Evolutionary conservation across 2,888 invertebrate species (phyloP).

Genomic region (Bedellia somnulentella): DNA sequence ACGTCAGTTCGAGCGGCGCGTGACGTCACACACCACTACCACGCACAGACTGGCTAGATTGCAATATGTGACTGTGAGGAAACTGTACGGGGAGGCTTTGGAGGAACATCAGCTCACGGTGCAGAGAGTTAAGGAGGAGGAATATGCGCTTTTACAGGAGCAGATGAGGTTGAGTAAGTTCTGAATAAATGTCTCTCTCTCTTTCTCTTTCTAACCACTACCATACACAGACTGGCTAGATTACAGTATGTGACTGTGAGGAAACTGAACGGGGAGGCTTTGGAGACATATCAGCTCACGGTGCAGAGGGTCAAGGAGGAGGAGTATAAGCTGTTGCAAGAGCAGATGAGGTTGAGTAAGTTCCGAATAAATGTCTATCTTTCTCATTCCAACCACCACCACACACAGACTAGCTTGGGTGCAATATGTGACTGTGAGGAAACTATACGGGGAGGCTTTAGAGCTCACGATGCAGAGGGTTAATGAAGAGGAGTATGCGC

Average conservation of each 20-base stretch:
- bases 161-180: conserved; percentile 58
- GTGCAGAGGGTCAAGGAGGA: conserved; percentile 52
- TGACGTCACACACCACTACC: too few species aligned
- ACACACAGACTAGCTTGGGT: too few species aligned
- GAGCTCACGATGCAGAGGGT: conserved; percentile 45
- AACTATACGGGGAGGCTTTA: conserved; percentile 48
- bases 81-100: conserved; percentile 48
- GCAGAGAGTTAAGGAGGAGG: conserved; percentile 49
- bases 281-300: conserved; percentile 50
- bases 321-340: conserved; percentile 53
- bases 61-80: conserved; percentile 18
- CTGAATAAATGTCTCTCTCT: too few species aligned
- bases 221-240: too few species aligned
- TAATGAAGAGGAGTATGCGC: conserved; percentile 47
- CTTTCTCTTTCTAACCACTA: too few species aligned
- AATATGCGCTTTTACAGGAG: conserved; percentile 52
- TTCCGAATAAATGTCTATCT: too few species aligned
- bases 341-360: conserved; percentile 60
- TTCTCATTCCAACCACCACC: too few species aligned
- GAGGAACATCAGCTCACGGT: conserved; percentile 53
- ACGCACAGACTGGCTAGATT: too few species aligned
- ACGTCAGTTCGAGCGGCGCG: conserved; percentile 39
- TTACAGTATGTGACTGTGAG: conserved; percentile 16
- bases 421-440: conserved; percentile 18
- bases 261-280: conserved; percentile 44